Evolutionary conservation across 2,888 invertebrate species (phyloP).

Genomic region (Sarcophaga caerulescens): DNA sequence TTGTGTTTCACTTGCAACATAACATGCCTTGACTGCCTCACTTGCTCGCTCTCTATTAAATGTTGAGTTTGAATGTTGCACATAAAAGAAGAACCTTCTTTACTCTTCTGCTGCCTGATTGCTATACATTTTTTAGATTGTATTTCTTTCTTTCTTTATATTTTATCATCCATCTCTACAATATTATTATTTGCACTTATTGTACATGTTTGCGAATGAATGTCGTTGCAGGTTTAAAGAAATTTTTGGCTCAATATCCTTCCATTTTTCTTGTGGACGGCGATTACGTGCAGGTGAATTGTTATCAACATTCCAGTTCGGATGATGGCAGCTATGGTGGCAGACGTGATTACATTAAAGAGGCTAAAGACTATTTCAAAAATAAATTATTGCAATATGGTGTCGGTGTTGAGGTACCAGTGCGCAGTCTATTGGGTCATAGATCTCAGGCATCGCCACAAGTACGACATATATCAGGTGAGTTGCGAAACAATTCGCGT

Average conservation of each 20-base stretch:
- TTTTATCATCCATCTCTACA: slow-evolving; percentile 20
- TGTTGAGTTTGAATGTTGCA: slow-evolving; percentile 9
- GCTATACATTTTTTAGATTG: slow-evolving; percentile 21
- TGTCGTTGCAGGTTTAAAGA: slow-evolving; percentile 88
- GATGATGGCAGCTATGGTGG: slow-evolving; percentile 83
- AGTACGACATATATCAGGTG: slow-evolving; percentile 95
- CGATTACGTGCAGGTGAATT: slow-evolving; percentile 93
- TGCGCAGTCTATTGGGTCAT: slow-evolving; percentile 97
- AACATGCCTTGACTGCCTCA: neutral
- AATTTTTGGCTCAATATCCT: slow-evolving; percentile 98
- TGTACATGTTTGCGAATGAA: neutral
- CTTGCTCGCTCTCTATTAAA: neutral
- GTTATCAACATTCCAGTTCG: slow-evolving; percentile 86
- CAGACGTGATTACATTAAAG: slow-evolving; percentile 94
- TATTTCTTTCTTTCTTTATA: neutral
- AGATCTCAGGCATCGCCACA: slow-evolving; percentile 97
- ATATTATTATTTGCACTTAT: slow-evolving; percentile 13
- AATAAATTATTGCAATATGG: slow-evolving; percentile 97
- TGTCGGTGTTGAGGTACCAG: slow-evolving; percentile 96
- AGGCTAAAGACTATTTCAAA: slow-evolving; percentile 98
- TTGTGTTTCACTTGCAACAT: neutral
- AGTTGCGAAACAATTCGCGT: slow-evolving; percentile 36
- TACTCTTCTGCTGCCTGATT: neutral
- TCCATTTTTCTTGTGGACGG: slow-evolving; percentile 97
- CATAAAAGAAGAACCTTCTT: slow-evolving; percentile 19